Base-by-base conservation (phyloP, 2,113 vertebrate species). In the Peromyscus californicus region DNA sequence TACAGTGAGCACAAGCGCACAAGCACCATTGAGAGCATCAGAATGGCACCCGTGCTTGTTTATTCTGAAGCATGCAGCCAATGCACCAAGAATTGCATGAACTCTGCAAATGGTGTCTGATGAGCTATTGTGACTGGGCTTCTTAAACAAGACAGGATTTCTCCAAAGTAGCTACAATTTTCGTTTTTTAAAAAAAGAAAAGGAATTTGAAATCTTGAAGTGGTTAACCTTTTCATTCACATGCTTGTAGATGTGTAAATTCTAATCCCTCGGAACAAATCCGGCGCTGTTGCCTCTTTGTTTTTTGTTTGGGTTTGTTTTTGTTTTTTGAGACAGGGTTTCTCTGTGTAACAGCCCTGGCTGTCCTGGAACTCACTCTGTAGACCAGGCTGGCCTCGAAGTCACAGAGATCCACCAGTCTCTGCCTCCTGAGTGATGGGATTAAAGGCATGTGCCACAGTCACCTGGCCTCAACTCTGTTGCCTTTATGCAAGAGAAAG, bases 181-280 rank as follows among this genome's bases (percentile, higher is more conserved):
- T 90, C 61, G n/a, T n/a, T n/a, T n/a, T n/a, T n/a, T n/a, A 74
- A 74, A 39, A 36, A 39, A 10, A n/a, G 45, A 84, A 79, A 36
- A 61, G 57, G 16, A 26, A 84, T n/a, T 42, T 67, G 48, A 95
- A 74, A 45, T 93, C 82, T 91, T 87, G 45, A 95, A 87, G 74
- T 67, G 69, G 45, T 48, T 80, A 59, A 36, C 17, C 45, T 69
- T 31, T 75, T 75, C 21, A 51, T 4, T 84, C 54, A 89, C 45
- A 51, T 51, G 63, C 84, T 74, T 85, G 3, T 45, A 65, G 3
- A 65, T 54, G 82, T 78, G 33, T 93, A 76, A 93, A 54, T 69
- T 42, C 22, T 65, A 22, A 59, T 0, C 42, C 76, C 48, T 70
- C 4, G 4, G 31, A 67, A 80, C 22, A 45, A 96, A 45, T 29